These are phyloP conservation scores for Microplitis manilae DNA, from an alignment of 2,888 invertebrate species.

Conservation along the genomic window DNA sequence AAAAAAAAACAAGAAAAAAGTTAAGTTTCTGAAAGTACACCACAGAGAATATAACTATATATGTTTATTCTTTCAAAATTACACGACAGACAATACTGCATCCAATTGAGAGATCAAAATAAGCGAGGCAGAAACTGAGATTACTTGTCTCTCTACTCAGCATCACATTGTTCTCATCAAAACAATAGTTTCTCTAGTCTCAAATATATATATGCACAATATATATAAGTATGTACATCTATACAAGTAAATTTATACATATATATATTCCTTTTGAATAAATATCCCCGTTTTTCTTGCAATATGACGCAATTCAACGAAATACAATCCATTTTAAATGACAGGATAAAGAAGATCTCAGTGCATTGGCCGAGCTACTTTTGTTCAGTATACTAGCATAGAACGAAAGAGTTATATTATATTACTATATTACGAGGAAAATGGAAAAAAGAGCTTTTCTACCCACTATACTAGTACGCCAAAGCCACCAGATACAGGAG, in stretches of 20 bases:
- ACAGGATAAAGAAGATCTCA: background rate
- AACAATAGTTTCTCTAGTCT: slow-evolving; percentile 21
- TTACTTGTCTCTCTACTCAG: slow-evolving; percentile 41
- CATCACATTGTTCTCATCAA: slow-evolving; percentile 18
- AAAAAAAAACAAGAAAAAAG: background rate
- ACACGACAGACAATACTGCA: slow-evolving; percentile 14
- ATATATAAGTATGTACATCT: background rate
- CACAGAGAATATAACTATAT: background rate
- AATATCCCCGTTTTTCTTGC: background rate
- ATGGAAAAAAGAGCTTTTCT: background rate
- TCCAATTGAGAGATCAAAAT: slow-evolving; percentile 45
- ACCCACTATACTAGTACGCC: background rate
- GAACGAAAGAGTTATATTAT: background rate
- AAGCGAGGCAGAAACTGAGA: slow-evolving; percentile 48
- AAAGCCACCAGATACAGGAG: background rate
- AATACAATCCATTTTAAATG: slow-evolving; percentile 1
- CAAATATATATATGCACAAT: background rate
- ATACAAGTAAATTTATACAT: background rate
- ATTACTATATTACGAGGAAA: background rate
- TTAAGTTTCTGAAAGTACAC: background rate
- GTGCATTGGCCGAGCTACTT: background rate
- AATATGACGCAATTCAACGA: slow-evolving; percentile 3
- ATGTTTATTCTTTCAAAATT: slow-evolving; percentile 1
- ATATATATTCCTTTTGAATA: background rate
- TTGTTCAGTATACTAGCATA: background rate